A percentile compares a stretch with the other conserved stretches of the same genome.
Evolutionary conservation across 2,888 invertebrate genomes (phyloP).

Genomic region (Amorpha juglandis): DNA sequence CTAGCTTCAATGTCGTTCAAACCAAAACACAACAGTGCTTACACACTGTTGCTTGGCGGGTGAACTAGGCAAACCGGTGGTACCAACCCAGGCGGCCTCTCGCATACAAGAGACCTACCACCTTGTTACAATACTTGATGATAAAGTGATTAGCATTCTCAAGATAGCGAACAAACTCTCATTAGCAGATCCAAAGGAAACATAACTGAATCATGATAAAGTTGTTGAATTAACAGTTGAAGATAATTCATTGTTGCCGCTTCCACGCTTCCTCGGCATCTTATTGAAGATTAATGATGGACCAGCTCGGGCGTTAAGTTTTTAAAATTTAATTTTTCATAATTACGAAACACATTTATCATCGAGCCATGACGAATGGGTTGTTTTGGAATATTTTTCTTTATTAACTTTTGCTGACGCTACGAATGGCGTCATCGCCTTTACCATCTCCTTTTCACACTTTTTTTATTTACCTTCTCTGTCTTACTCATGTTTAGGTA

Average conservation of each 20-base stretch:
- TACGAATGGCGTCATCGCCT: neutral
- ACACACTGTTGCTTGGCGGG: too few relatives aligned
- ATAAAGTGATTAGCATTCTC: neutral
- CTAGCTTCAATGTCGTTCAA: too few relatives aligned
- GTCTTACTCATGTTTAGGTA: too few relatives aligned
- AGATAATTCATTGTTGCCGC: conserved; percentile 1
- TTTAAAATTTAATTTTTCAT: conserved; percentile 21
- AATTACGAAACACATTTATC: conserved; percentile 18
- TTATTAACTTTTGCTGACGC: neutral
- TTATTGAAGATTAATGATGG: conserved; percentile 18
- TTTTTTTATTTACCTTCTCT: too few relatives aligned
- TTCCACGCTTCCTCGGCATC: neutral
- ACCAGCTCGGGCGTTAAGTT: neutral
- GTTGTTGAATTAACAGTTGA: conserved; percentile 13
- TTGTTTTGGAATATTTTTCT: neutral
- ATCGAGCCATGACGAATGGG: conserved; percentile 1
- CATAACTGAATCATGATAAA: neutral
- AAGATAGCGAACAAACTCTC: neutral
- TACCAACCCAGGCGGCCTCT: too few relatives aligned
- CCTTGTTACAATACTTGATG: neutral
- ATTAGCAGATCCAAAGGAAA: neutral
- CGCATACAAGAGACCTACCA: too few relatives aligned
- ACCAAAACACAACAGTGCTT: too few relatives aligned
- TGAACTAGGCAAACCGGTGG: too few relatives aligned
- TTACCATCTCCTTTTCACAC: neutral